phyloP scores from a whole-genome alignment of 2,113 vertebrate genomes.

The Corythornis madagascariensis region DNA sequence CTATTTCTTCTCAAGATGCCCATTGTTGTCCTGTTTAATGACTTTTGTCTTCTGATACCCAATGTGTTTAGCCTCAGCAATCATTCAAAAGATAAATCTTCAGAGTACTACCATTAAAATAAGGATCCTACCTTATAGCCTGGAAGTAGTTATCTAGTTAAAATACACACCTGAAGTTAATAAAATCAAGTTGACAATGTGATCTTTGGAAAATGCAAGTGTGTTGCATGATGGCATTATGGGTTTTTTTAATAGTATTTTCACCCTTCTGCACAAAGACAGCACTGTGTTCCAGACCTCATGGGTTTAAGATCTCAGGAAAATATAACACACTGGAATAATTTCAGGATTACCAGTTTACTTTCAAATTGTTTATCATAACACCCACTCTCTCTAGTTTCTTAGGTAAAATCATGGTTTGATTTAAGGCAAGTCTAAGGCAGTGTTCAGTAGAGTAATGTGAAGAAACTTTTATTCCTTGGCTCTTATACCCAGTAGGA shows the following conservation, averaged over 20 bases:
- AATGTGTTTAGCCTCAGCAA: not conserved
- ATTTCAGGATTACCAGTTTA: not conserved
- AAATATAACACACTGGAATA: not conserved
- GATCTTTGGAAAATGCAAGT: not conserved
- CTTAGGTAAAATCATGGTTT: not conserved
- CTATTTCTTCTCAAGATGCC: not conserved
- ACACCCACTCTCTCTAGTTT: not conserved
- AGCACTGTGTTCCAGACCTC: not conserved
- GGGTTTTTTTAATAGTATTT: not conserved
- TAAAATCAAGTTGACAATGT: not conserved
- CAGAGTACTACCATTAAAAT: not conserved
- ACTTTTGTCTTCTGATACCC: not conserved
- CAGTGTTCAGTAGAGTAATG: not conserved
- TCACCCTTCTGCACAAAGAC: not conserved
- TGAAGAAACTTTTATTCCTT: not conserved
- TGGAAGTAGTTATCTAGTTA: not conserved
- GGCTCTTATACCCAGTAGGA: not conserved
- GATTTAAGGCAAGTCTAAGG: not conserved
- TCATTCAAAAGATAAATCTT: not conserved
- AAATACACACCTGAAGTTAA: not conserved
- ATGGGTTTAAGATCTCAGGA: not conserved
- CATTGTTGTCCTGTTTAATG: not conserved
- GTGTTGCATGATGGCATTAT: not conserved
- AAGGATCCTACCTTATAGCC: not conserved
- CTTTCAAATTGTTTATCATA: not conserved